Conservation (phyloP, 1,140 invertebrate genomes). For the Heliconius hermathena region DNA sequence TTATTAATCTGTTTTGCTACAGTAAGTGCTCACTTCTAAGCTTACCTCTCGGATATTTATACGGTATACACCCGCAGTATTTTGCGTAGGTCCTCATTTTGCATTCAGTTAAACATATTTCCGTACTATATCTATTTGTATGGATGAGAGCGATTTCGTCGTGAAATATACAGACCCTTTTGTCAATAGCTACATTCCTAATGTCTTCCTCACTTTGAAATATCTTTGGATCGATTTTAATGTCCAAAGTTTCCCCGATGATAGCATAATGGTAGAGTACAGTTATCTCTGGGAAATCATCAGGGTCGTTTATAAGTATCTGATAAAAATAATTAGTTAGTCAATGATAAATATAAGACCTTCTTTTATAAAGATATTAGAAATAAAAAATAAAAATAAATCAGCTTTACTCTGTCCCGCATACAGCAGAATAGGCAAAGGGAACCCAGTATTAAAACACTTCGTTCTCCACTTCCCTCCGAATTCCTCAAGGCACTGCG, state of each 20-base stretch:
- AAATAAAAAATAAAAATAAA: too few species aligned
- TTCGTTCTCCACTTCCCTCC: too few species aligned
- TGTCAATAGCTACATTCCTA: constrained; percentile 44
- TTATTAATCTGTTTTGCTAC: too few species aligned
- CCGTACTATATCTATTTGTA: constrained; percentile 68
- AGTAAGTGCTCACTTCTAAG: not conserved
- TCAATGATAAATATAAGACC: not conserved
- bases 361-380: too few species aligned
- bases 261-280: constrained; percentile 54
- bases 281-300: constrained; percentile 68
- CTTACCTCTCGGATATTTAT: constrained; percentile 66
- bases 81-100: constrained; percentile 57
- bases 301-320: constrained; percentile 66
- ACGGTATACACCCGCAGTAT: constrained; percentile 63
- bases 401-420: too few species aligned
- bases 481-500: too few species aligned
- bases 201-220: constrained; percentile 56
- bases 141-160: constrained; percentile 57
- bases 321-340: constrained; percentile 39
- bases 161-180: constrained; percentile 63
- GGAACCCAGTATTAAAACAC: too few species aligned
- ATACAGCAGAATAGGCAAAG: too few species aligned
- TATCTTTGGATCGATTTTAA: constrained; percentile 61
- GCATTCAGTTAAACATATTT: constrained; percentile 69
- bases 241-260: constrained; percentile 54